These are phyloP conservation scores for Falco punctatus DNA, from an alignment of 2,113 vertebrate species.

Conservation along the genomic window DNA sequence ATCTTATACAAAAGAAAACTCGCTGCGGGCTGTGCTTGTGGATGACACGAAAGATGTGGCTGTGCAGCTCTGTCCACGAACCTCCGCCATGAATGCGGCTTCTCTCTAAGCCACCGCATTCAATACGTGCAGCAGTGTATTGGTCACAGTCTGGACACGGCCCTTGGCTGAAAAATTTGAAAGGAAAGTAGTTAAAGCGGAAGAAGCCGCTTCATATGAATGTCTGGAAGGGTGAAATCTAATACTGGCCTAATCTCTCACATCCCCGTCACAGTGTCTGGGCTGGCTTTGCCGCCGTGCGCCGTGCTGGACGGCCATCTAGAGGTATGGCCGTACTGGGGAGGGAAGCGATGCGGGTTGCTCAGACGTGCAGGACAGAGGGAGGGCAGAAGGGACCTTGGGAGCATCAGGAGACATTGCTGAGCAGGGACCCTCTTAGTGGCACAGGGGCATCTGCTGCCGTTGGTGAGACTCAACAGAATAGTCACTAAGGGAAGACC, in stretches of 20 bases:
- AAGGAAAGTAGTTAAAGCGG: background rate
- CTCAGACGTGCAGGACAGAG: background rate
- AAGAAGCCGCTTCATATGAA: background rate
- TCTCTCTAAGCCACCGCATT: background rate
- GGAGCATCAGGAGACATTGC: background rate
- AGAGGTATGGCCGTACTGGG: background rate
- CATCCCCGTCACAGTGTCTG: background rate
- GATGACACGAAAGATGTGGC: background rate
- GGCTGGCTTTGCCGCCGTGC: background rate
- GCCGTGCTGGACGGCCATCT: background rate
- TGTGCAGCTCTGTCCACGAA: background rate
- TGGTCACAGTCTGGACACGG: slow-evolving; percentile 40
- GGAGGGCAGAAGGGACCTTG: background rate
- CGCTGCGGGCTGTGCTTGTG: background rate
- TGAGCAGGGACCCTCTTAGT: background rate
- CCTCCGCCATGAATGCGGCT: background rate
- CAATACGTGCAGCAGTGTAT: background rate
- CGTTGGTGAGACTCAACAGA: background rate
- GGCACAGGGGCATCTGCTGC: background rate
- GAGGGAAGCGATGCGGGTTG: background rate
- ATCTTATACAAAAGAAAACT: background rate
- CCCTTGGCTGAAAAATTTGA: background rate
- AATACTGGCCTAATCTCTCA: slow-evolving; percentile 20
- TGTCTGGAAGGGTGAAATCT: slow-evolving; percentile 18
- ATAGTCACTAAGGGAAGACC: background rate